Conservation (phyloP, 2,797 vertebrate species). For the Pitangus sulphuratus region DNA sequence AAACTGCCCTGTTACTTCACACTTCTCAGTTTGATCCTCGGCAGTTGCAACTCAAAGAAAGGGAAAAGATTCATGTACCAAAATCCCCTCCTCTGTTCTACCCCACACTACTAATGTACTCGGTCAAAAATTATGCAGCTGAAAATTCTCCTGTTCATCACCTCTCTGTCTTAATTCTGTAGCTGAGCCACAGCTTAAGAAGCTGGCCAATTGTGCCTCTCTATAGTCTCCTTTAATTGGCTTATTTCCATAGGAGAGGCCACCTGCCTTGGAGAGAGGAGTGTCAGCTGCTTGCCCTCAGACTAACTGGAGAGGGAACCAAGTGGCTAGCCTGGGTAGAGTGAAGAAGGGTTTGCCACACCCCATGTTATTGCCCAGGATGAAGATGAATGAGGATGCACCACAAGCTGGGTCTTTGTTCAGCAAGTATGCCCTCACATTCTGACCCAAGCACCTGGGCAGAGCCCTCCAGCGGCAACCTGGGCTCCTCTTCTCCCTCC, state of each 20-base stretch:
- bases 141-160: constrained; percentile 23
- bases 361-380: fast-evolving
- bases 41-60: neutral
- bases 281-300: constrained; percentile 42
- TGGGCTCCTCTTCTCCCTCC: neutral
- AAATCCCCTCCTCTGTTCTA: constrained; percentile 31
- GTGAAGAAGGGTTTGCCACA: neutral
- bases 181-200: neutral
- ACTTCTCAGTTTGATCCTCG: constrained; percentile 4
- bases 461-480: neutral
- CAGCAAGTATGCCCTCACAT: neutral
- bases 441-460: neutral
- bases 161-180: neutral
- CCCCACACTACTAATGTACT: neutral
- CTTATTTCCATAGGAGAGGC: constrained; percentile 50
- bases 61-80: neutral
- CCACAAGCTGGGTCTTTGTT: constrained; percentile 9
- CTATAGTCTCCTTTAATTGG: constrained; percentile 23
- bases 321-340: neutral
- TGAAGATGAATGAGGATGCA: neutral
- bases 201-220: neutral
- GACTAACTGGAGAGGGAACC: constrained; percentile 39
- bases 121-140: constrained; percentile 7
- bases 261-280: constrained; percentile 1
- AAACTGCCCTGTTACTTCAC: constrained; percentile 4